Evolutionary conservation across 2,888 invertebrate genomes (phyloP), one percentile per base, ranked within the genome.

Genomic region (Lymantria dispar): DNA sequence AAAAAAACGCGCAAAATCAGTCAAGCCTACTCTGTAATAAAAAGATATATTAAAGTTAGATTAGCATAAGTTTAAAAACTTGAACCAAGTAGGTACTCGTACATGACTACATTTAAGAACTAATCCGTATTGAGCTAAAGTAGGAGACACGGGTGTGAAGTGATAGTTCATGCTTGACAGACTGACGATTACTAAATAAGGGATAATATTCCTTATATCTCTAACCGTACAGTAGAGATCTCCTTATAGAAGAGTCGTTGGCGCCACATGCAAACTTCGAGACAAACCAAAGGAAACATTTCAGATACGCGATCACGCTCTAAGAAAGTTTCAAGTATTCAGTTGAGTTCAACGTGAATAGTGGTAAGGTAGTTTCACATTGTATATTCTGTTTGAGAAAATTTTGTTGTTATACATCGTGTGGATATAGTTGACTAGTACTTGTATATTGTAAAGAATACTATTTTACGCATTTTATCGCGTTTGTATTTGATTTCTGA

Each of bases 261-360:
- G 67, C 68, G 69, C 74, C 77, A 73, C 74, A 70, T 79, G 76
- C 70, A 68, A 63, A 62, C 45, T 48, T 56, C 59, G 60, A 64
- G 70, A 72, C 71, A 68, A 60, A 68, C 69, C 68, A 59, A 70
- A 67, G 67, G 67, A 70, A 85, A 85, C 77, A 85, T 86, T 84
- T 83, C 81, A 83, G 83, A 82, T 85, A 83, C 79, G 76, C 83
- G 85, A 85, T 85, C 84, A 83, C 79, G 78, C 71, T 68, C 71
- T 73, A 74, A 70, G 74, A 75, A 84, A 85, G 73, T 84, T 84
- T 72, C 67, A 71, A 82, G 80, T 80, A 78, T 80, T 78, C 81
- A 83, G 79, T 83, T 81, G 81, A 83, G 79, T 83, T 81, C 67
- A 77, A 78, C 74, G 74, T 74, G 73, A 76, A 72, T 60, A 65